A percentile compares a stretch with the other conserved stretches of the same genome.
phyloP scores from a whole-genome alignment of 2,113 vertebrate species.

The Rhipidura dahli region DNA sequence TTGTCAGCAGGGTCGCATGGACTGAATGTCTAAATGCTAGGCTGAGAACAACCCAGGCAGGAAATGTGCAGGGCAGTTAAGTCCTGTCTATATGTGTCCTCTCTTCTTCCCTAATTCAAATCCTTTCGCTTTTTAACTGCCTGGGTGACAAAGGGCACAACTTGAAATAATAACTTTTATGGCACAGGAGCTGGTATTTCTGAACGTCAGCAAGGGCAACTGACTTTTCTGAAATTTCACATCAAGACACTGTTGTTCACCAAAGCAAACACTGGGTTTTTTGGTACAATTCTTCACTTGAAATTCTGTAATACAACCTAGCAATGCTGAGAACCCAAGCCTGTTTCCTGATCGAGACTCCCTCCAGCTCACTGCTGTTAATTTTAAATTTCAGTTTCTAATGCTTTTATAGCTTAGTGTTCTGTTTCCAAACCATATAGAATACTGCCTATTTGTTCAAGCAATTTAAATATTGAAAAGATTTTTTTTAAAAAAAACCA shows the following conservation, averaged over 20 bases:
- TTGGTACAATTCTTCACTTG: background rate
- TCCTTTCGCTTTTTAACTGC: background rate
- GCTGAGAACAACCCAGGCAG: background rate
- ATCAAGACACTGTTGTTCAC: background rate
- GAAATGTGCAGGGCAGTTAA: background rate
- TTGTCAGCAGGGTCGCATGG: background rate
- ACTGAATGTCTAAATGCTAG: background rate
- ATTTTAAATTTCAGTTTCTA: background rate
- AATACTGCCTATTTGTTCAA: background rate
- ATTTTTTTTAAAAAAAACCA: accelerated
- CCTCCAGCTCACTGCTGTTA: background rate
- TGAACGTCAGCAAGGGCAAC: background rate
- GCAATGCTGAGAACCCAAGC: background rate
- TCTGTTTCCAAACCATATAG: background rate
- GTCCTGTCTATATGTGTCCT: background rate
- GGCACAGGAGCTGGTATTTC: background rate
- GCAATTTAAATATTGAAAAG: background rate
- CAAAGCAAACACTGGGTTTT: background rate
- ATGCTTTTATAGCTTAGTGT: background rate
- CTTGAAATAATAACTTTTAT: background rate
- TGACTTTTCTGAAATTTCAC: background rate
- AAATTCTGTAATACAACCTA: background rate
- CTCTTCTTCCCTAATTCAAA: background rate
- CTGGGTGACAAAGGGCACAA: background rate
- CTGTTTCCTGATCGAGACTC: background rate